Evolutionary conservation across 2,113 vertebrate genomes (phyloP).

Genomic region (Ceyx cyanopectus): DNA sequence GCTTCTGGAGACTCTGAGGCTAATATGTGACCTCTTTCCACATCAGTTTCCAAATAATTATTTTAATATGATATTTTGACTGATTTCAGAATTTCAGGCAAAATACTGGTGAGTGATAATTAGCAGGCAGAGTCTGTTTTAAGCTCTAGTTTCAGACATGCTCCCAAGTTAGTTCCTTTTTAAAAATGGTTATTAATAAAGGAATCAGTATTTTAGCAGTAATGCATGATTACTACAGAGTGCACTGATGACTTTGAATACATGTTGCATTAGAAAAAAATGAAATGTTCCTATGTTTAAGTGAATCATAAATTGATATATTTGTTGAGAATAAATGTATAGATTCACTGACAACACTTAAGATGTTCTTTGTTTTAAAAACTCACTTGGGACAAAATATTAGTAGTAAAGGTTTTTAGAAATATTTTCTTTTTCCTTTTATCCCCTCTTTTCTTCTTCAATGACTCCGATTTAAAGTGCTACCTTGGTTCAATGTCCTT

Average conservation of each 20-base stretch:
- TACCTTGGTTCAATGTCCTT: neutral
- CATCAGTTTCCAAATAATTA: neutral
- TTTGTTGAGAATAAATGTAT: neutral
- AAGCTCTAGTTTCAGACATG: neutral
- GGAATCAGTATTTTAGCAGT: neutral
- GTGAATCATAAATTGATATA: neutral
- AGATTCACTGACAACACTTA: neutral
- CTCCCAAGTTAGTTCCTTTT: neutral
- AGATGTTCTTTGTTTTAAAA: neutral
- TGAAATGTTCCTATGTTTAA: neutral
- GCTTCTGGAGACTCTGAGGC: neutral
- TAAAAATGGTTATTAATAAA: neutral
- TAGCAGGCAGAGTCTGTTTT: neutral
- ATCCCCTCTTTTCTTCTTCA: neutral
- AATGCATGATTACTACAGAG: neutral
- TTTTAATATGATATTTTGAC: neutral
- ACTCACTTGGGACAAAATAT: neutral
- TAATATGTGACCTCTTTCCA: neutral
- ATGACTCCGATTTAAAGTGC: neutral
- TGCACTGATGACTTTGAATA: neutral
- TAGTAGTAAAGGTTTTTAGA: neutral
- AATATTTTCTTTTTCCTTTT: rapidly evolving
- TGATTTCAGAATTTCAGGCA: neutral
- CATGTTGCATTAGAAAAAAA: neutral
- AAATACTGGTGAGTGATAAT: neutral